A percentile compares a stretch with the other conserved stretches of the same genome.
Evolutionary conservation across 1,140 invertebrate genomes (phyloP).

Genomic region (Zophobas morio): DNA sequence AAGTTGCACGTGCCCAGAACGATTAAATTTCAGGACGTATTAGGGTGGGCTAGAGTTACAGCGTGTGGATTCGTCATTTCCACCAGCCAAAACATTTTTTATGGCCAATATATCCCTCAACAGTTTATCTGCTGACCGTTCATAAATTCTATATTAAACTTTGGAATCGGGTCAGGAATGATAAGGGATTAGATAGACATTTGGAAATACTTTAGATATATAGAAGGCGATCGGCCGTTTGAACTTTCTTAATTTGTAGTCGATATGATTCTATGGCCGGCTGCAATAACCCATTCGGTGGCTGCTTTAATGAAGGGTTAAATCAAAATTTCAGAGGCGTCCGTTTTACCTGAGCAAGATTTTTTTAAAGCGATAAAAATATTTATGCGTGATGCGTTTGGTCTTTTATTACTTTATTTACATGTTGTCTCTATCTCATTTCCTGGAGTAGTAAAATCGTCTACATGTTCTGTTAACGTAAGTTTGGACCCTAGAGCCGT

Average conservation of each 20-base stretch:
- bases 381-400: slow-evolving; percentile 55
- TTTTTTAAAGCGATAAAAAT: slow-evolving; percentile 56
- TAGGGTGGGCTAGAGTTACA: slow-evolving; percentile 7
- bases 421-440: slow-evolving; percentile 52
- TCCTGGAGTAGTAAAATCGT: slow-evolving; percentile 52
- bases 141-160: slow-evolving; percentile 38
- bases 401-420: slow-evolving; percentile 57
- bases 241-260: slow-evolving; percentile 29
- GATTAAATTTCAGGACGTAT: slow-evolving; percentile 31
- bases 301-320: slow-evolving; percentile 14
- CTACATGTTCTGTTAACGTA: slow-evolving; percentile 46
- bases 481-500: slow-evolving; percentile 24
- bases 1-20: slow-evolving; percentile 15
- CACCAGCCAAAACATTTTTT: slow-evolving; percentile 32
- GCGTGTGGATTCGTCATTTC: slow-evolving; percentile 29
- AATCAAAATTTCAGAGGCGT: slow-evolving; percentile 55
- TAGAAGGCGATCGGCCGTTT: neutral
- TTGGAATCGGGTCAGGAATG: slow-evolving; percentile 36
- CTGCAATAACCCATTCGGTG: slow-evolving; percentile 13
- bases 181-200: slow-evolving; percentile 18
- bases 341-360: slow-evolving; percentile 54
- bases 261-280: slow-evolving; percentile 36
- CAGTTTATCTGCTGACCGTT: slow-evolving; percentile 36
- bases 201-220: neutral
- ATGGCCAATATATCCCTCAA: slow-evolving; percentile 25